A percentile compares a stretch with the other conserved stretches of the same genome.
These are phyloP conservation scores for Allobates femoralis DNA, from an alignment of 2,797 vertebrate genomes.

Conservation along the genomic window DNA sequence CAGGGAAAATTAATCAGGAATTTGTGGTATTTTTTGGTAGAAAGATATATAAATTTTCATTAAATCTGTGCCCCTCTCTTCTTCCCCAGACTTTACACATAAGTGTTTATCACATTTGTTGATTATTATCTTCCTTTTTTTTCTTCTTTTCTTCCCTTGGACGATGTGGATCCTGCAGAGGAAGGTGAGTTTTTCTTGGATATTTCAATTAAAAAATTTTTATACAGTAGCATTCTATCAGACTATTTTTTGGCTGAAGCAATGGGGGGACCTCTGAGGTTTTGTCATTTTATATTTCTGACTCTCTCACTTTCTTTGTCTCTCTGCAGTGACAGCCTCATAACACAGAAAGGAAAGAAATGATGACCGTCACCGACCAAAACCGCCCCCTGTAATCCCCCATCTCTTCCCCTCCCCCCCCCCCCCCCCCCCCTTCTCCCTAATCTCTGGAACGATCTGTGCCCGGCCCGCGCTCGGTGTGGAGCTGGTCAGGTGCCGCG, in stretches of 20 bases:
- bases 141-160: neutral
- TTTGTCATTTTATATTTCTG: too few species aligned
- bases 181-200: neutral
- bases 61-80: neutral
- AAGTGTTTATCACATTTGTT: neutral
- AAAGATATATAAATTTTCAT: too few species aligned
- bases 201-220: too few species aligned
- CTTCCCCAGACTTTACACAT: neutral
- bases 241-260: too few species aligned
- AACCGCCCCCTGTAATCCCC: too few species aligned
- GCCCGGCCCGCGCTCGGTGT: neutral
- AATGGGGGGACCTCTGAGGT: too few species aligned
- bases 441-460: neutral
- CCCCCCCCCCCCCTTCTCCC: neutral
- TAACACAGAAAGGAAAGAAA: constrained; percentile 37
- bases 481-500: neutral
- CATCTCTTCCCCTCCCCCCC: neutral
- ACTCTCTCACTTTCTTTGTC: constrained; percentile 8
- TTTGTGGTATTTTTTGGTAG: too few species aligned
- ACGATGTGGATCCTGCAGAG: constrained; percentile 10
- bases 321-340: constrained; percentile 3
- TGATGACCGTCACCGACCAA: constrained; percentile 12
- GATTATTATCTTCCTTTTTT: neutral
- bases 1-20: too few species aligned
- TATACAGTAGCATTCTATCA: too few species aligned